Evolutionary conservation across 2,888 invertebrate species (phyloP).

Genomic region (Parasteatoda lunata): DNA sequence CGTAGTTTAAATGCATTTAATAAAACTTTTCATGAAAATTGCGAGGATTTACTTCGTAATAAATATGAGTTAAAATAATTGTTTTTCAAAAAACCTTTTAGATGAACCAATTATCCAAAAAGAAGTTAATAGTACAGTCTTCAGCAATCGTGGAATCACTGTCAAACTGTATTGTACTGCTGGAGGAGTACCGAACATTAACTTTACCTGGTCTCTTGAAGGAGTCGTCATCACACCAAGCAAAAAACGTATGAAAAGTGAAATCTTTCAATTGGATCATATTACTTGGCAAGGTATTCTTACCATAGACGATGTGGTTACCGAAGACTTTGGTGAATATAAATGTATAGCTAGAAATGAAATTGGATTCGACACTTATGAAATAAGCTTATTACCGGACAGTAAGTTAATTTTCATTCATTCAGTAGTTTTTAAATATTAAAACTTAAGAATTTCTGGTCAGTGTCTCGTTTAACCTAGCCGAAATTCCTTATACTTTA

Average conservation of each 20-base stretch:
- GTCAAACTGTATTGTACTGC: conserved; percentile 81
- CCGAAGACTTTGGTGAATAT: conserved; percentile 91
- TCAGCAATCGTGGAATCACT: conserved; percentile 83
- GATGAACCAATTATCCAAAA: conserved; percentile 89
- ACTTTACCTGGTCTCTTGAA: conserved; percentile 88
- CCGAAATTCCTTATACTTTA: no score
- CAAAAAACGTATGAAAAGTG: conserved; percentile 84
- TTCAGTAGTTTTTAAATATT: no score
- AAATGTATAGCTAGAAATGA: conserved; percentile 91
- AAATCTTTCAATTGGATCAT: conserved; percentile 81
- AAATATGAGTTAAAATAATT: no score
- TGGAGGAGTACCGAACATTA: conserved; percentile 87
- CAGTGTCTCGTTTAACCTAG: no score
- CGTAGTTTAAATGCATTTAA: neutral
- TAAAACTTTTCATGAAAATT: neutral
- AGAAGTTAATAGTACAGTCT: conserved; percentile 82
- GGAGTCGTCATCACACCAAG: conserved; percentile 80
- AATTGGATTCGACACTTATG: conserved; percentile 85
- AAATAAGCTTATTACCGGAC: conserved; percentile 89
- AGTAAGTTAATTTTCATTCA: conserved; percentile 74
- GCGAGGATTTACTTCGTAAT: neutral
- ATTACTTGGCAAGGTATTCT: conserved; percentile 87
- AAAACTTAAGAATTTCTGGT: no score
- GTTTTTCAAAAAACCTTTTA: conserved; percentile 72
- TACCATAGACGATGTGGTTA: conserved; percentile 85